These are phyloP conservation scores for Emys orbicularis DNA, from an alignment of 2,797 vertebrate genomes.

Conservation along the genomic window DNA sequence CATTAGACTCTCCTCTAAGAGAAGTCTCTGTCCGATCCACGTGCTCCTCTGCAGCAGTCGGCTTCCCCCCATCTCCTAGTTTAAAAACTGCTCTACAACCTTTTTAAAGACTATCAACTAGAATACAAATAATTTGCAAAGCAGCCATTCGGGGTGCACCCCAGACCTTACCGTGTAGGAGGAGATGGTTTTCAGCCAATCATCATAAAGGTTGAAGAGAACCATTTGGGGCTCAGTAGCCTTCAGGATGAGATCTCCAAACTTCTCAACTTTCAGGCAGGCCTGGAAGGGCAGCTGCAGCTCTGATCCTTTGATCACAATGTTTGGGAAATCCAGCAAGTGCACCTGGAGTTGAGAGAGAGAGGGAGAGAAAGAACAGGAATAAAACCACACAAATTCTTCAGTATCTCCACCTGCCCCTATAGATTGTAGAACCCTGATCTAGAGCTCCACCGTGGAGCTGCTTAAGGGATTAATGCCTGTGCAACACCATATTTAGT, in stretches of 20 bases:
- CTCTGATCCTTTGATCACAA: slow-evolving; percentile 99
- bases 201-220: slow-evolving; percentile 98
- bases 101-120: neutral
- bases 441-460: neutral
- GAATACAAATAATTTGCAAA: neutral
- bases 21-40: too few relatives aligned
- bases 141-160: neutral
- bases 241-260: slow-evolving; percentile 98
- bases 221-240: slow-evolving; percentile 99
- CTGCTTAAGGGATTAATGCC: neutral
- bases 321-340: slow-evolving; percentile 99
- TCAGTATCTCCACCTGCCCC: neutral
- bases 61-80: too few relatives aligned
- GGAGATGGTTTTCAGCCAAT: slow-evolving; percentile 99
- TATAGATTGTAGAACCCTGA: neutral
- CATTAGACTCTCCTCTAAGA: too few relatives aligned
- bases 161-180: slow-evolving; percentile 93
- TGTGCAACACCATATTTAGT: neutral
- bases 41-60: too few relatives aligned
- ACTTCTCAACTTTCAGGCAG: slow-evolving; percentile 99
- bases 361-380: neutral
- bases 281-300: slow-evolving; percentile 99
- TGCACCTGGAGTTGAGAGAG: slow-evolving; percentile 88
- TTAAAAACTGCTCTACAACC: too few relatives aligned
- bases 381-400: neutral